Evolutionary conservation across 2,113 vertebrate genomes (phyloP).

Genomic region (Hepsetus odoe): DNA sequence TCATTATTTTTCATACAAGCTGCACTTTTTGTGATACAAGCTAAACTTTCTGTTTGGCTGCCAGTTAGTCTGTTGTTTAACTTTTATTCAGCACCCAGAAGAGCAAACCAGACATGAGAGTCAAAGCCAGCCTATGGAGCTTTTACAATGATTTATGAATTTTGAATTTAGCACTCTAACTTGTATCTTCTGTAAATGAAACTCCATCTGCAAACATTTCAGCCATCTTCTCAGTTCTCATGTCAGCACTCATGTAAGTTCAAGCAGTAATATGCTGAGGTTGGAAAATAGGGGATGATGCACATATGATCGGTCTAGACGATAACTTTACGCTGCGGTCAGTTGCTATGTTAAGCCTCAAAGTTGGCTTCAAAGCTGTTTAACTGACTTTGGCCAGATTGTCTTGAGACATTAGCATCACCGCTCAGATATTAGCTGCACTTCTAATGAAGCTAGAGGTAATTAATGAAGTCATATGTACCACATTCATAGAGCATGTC

Average conservation of each 20-base stretch:
- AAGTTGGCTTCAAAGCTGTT: not conserved
- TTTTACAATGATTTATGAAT: not conserved
- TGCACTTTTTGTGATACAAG: not conserved
- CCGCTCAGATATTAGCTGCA: not conserved
- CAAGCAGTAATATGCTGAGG: not conserved
- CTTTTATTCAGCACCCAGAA: not conserved
- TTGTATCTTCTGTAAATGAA: not conserved
- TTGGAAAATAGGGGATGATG: not conserved
- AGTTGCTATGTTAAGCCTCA: not conserved
- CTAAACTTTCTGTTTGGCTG: not conserved
- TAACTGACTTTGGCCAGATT: not conserved
- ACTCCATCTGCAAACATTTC: not conserved
- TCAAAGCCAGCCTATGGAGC: constrained; percentile 12
- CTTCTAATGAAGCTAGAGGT: constrained; percentile 19
- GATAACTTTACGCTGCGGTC: not conserved
- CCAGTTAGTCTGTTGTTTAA: not conserved
- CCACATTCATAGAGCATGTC: constrained; percentile 1
- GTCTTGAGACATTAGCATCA: constrained; percentile 10
- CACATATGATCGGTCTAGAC: not conserved
- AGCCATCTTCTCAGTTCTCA: not conserved
- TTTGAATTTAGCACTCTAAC: not conserved
- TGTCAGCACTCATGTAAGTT: too few relatives aligned
- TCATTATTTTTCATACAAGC: not conserved
- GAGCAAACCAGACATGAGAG: too few relatives aligned
- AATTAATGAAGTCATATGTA: not conserved